Evolutionary conservation across 1,140 invertebrate genomes (phyloP).

Genomic region (Wiebesia pumilae): DNA sequence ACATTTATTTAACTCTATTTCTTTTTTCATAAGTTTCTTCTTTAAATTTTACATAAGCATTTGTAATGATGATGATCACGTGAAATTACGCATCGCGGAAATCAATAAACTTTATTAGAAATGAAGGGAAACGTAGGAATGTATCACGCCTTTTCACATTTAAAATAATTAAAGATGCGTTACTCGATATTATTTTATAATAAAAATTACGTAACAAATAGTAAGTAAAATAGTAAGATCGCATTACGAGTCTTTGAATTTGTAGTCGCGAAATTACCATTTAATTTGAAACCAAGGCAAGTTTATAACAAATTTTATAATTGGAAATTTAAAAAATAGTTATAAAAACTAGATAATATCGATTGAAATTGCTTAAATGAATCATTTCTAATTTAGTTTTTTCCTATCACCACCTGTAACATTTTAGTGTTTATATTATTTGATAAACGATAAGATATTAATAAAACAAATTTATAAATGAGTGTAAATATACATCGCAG

Average conservation of each 20-base stretch:
- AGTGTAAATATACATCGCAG: too few relatives aligned
- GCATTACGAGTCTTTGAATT: not conserved
- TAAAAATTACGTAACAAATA: not conserved
- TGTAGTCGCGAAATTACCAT: too few relatives aligned
- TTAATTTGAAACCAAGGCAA: too few relatives aligned
- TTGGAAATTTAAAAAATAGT: too few relatives aligned
- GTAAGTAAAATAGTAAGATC: not conserved
- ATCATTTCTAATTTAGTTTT: too few relatives aligned
- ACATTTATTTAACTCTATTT: not conserved
- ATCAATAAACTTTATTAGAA: slow-evolving; percentile 3
- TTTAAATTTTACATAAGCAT: slow-evolving; percentile 9
- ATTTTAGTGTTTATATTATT: too few relatives aligned
- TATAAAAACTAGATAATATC: too few relatives aligned
- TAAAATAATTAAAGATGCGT: not conserved
- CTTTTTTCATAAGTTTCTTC: not conserved
- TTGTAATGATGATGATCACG: slow-evolving; percentile 7
- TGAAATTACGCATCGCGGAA: not conserved
- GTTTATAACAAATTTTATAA: too few relatives aligned
- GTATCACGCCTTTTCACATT: not conserved
- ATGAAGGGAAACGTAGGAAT: not conserved
- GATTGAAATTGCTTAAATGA: too few relatives aligned
- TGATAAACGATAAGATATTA: too few relatives aligned
- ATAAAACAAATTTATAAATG: too few relatives aligned
- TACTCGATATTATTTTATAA: not conserved
- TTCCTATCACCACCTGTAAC: too few relatives aligned